These are phyloP conservation scores for Microplitis mediator DNA, from an alignment of 1,140 invertebrate species.

Conservation along the genomic window DNA sequence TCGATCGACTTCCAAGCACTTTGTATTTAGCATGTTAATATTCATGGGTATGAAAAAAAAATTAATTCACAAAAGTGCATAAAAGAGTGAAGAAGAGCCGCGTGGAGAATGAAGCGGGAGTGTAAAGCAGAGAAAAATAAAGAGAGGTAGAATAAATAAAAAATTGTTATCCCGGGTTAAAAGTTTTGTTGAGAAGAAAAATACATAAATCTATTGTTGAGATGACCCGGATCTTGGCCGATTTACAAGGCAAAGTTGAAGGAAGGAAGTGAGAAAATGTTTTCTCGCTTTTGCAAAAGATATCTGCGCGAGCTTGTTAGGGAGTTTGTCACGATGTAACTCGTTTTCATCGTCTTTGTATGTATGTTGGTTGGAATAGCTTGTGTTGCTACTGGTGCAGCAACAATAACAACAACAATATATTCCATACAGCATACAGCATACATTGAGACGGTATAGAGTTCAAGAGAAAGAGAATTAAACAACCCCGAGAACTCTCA, in stretches of 20 bases:
- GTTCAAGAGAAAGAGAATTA: conserved; percentile 28
- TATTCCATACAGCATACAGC: no score
- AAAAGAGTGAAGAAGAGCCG: no score
- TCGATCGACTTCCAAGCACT: no score
- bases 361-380: neutral
- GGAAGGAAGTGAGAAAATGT: conserved; percentile 19
- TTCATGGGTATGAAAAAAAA: no score
- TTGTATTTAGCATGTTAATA: no score
- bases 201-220: conserved; percentile 21
- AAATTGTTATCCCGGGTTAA: no score
- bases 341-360: conserved; percentile 11
- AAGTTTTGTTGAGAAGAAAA: conserved; percentile 12
- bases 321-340: conserved; percentile 33
- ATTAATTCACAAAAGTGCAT: no score
- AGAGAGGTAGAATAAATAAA: no score
- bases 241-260: conserved; percentile 35
- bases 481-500: conserved; percentile 9
- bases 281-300: conserved; percentile 21
- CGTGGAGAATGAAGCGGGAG: no score
- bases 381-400: neutral
- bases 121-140: no score
- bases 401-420: no score
- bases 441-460: neutral
- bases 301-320: conserved; percentile 28
- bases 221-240: conserved; percentile 22